Evolutionary conservation across 2,797 vertebrate species (phyloP).

Genomic region (Coregonus sp.): DNA sequence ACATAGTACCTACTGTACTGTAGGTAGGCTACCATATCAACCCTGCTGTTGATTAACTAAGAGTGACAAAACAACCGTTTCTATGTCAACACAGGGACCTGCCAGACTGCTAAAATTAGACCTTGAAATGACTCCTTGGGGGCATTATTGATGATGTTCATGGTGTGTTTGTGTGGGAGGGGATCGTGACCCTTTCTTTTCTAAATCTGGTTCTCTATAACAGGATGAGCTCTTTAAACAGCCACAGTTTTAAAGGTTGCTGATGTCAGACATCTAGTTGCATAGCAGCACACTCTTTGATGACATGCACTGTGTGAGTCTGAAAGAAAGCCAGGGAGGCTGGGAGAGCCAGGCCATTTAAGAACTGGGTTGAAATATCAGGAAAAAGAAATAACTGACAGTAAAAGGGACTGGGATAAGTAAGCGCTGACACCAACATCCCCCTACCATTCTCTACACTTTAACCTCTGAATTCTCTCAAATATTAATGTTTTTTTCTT

Average conservation of each 20-base stretch:
- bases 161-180: neutral
- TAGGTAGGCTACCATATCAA: neutral
- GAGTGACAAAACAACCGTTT: neutral
- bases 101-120: neutral
- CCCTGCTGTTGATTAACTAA: neutral
- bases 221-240: neutral
- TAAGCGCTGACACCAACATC: constrained; percentile 9
- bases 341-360: constrained; percentile 15
- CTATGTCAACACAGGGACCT: neutral
- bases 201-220: neutral
- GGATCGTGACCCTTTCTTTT: neutral
- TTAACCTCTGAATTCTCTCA: constrained; percentile 46
- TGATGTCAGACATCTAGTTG: neutral
- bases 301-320: neutral
- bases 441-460: constrained; percentile 13
- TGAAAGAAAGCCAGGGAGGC: neutral
- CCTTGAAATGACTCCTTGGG: neutral
- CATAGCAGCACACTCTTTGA: neutral
- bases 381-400: constrained; percentile 25
- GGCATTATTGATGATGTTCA: neutral
- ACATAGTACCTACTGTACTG: constrained; percentile 7
- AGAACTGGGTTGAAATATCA: constrained; percentile 6
- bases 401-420: constrained; percentile 20
- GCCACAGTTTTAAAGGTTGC: neutral
- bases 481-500: constrained; percentile 50